phyloP scores from a whole-genome alignment of 2,113 vertebrate species.

The Campylomormyrus numenius region DNA sequence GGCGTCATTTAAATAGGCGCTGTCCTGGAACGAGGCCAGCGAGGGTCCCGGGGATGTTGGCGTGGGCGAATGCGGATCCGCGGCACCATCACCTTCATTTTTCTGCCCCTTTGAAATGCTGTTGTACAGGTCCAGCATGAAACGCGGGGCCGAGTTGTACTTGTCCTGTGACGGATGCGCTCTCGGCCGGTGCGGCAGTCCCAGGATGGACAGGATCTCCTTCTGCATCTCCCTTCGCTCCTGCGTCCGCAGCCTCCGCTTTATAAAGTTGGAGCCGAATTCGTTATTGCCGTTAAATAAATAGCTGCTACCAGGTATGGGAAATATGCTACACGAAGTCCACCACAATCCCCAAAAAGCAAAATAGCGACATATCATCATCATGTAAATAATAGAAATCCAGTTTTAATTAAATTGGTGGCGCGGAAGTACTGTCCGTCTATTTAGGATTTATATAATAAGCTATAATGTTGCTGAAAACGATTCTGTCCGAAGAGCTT shows the following conservation, averaged over 20 bases:
- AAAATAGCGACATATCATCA: conserved; percentile 57
- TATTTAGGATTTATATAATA: conserved; percentile 17
- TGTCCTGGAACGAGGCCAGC: conserved; percentile 75
- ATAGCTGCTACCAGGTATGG: conserved; percentile 52
- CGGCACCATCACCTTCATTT: conserved; percentile 47
- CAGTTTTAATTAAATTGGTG: conserved; percentile 21
- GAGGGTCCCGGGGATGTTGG: conserved; percentile 47
- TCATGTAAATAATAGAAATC: conserved; percentile 43
- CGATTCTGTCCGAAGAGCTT: no score
- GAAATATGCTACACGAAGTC: conserved; percentile 56
- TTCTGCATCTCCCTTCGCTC: conserved; percentile 93
- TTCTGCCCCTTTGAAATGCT: conserved; percentile 67
- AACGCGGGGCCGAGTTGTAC: conserved; percentile 83
- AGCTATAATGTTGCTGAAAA: neutral
- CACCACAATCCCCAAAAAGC: conserved; percentile 73
- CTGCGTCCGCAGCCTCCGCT: conserved; percentile 82
- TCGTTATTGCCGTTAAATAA: conserved; percentile 56
- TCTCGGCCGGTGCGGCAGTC: conserved; percentile 83
- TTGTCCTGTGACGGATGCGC: conserved; percentile 66
- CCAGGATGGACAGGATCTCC: conserved; percentile 87
- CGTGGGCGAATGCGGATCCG: conserved; percentile 44
- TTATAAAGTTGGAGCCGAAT: conserved; percentile 68
- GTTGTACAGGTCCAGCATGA: conserved; percentile 93
- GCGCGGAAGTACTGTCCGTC: conserved; percentile 10
- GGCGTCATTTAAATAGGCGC: conserved; percentile 79